Evolutionary conservation across 1,140 invertebrate species (phyloP).

Genomic region (Achatina immaculata): DNA sequence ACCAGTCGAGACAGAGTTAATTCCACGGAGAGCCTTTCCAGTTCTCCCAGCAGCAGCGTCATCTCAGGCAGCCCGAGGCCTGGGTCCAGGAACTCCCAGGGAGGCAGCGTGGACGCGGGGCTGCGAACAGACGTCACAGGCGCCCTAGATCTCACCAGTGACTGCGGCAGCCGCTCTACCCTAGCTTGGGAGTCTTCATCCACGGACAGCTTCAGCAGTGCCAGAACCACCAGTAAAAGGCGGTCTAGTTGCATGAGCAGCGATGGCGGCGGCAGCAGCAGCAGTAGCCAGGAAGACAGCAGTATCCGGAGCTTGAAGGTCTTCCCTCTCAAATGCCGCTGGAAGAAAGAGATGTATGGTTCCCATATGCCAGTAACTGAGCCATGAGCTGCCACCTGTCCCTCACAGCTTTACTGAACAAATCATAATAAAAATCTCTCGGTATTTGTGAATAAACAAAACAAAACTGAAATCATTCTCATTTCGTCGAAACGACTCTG

Average conservation of each 20-base stretch:
- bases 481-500: too few relatives aligned
- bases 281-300: neutral
- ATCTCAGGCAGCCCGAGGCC: neutral
- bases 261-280: neutral
- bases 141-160: constrained; percentile 13
- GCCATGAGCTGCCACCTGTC: too few relatives aligned
- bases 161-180: neutral
- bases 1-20: neutral
- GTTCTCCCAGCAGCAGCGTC: neutral
- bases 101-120: too few relatives aligned
- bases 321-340: constrained; percentile 10
- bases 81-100: neutral
- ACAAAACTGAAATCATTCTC: too few relatives aligned
- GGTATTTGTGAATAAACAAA: too few relatives aligned
- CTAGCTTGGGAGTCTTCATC: constrained; percentile 8
- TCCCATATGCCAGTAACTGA: neutral
- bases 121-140: neutral
- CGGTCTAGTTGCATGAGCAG: neutral
- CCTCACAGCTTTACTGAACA: too few relatives aligned
- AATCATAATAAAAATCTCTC: too few relatives aligned
- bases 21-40: neutral
- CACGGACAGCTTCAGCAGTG: neutral
- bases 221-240: neutral
- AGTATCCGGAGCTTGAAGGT: neutral
- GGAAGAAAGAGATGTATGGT: constrained; percentile 3